Conservation (phyloP, 2,113 vertebrate species). For the Uropsilus gracilis region DNA sequence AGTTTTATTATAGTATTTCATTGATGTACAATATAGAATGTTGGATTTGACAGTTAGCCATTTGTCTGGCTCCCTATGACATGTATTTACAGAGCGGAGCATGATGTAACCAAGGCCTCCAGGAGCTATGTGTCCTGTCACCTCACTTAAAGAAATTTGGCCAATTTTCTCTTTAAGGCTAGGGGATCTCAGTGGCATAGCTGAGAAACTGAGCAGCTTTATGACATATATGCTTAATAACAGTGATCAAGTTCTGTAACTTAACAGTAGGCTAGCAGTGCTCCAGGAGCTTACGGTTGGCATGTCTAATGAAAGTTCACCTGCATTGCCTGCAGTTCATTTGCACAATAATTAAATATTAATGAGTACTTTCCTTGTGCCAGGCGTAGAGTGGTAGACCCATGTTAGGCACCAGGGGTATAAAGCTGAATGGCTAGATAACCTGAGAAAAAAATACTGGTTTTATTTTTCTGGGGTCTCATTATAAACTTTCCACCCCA, state of each 20-base stretch:
- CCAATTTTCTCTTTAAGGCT: neutral
- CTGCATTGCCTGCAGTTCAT: neutral
- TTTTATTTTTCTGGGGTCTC: neutral
- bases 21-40: neutral
- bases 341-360: neutral
- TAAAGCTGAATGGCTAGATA: neutral
- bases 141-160: neutral
- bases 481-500: neutral
- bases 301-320: neutral
- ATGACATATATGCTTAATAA: neutral
- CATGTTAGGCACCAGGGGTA: neutral
- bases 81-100: neutral
- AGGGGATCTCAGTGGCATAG: neutral
- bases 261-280: neutral
- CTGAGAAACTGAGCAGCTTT: neutral
- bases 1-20: conserved; percentile 23
- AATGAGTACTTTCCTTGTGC: neutral
- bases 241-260: neutral
- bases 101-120: neutral
- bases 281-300: neutral
- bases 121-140: neutral
- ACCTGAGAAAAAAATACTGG: neutral
- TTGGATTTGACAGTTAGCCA: neutral
- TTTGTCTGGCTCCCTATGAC: neutral
- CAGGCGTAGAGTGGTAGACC: neutral